Base-by-base conservation (phyloP, 2,888 invertebrate species). In the Emmelina monodactyla region DNA sequence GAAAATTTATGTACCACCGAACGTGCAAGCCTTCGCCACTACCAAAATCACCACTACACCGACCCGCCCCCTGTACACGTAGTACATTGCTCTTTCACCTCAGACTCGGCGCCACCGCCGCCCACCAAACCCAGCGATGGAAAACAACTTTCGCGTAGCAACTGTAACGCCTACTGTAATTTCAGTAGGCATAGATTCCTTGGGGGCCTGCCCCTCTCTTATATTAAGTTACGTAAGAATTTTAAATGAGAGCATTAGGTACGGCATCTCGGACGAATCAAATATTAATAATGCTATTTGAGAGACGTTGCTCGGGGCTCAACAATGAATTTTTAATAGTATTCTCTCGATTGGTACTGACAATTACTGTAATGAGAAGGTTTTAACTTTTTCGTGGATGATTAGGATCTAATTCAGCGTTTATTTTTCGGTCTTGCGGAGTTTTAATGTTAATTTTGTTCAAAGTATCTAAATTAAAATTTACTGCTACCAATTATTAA, bases 181-280 rank as follows among this genome's bases (percentile, higher is more conserved):
- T 25, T 25, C 14, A 49, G 55, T 55, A 58, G 54, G 50, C 51
- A 50, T 46, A 53, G 47, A 45, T 53, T 56, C 60, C 61, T 59
- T 54, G 46, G 54, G 62, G 63, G 58, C 50, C 49, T 47, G 51
- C 51, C 57, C 56, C 57, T 51, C 56, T 76, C 64, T 72, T 78
- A 76, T 78, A 73, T 73, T 72, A 73, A 76, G 66, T 76, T 73
- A 62, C 58, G 60, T 63, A 66, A 70, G 72, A 73, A 75, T 75
- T 75, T 76, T 66, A 78, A 73, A 75, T 75, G 63, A 66, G 59
- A 62, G 54, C 60, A 69, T 70, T 72, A 75, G 66, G 62, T 58
- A 55, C 52, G 64, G 64, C 62, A 62, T 67, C 67, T 67, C 57
- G 52, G 58, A 50, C 48, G 51, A 64, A 67, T 78, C 68, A 69